These are phyloP conservation scores for Agrochola circellaris DNA, from an alignment of 2,888 invertebrate genomes.

Conservation along the genomic window DNA sequence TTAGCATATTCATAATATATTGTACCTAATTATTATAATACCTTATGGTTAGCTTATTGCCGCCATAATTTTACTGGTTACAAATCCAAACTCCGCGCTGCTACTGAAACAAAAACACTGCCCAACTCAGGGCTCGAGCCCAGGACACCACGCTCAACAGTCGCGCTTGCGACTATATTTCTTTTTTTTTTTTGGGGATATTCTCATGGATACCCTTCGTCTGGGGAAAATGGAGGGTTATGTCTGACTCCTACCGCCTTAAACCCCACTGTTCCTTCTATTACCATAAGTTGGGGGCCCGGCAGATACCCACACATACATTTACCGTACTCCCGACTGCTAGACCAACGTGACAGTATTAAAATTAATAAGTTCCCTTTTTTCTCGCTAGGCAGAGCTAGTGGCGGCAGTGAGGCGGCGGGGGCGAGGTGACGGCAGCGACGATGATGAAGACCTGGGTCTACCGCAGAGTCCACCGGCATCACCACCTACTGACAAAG, in stretches of 20 bases:
- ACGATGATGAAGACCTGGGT: conserved; percentile 94
- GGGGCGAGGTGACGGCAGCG: conserved; percentile 92
- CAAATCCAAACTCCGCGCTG: neutral
- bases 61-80: neutral
- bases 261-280: neutral
- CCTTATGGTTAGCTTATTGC: neutral
- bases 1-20: neutral
- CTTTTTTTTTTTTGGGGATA: neutral
- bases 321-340: neutral
- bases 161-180: neutral
- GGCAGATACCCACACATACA: neutral
- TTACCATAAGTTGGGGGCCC: neutral
- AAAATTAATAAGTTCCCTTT: conserved; percentile 21
- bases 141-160: no score
- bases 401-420: conserved; percentile 93
- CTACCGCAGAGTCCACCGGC: conserved; percentile 94
- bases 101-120: neutral
- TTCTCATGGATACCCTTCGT: neutral
- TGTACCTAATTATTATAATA: neutral
- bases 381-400: conserved; percentile 92
- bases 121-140: neutral
- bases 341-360: neutral
- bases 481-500: conserved; percentile 91
- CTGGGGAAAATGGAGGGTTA: no score
- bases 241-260: no score